phyloP scores from a whole-genome alignment of 1,140 invertebrate species.

The Ceratoteleas bidentatus region DNA sequence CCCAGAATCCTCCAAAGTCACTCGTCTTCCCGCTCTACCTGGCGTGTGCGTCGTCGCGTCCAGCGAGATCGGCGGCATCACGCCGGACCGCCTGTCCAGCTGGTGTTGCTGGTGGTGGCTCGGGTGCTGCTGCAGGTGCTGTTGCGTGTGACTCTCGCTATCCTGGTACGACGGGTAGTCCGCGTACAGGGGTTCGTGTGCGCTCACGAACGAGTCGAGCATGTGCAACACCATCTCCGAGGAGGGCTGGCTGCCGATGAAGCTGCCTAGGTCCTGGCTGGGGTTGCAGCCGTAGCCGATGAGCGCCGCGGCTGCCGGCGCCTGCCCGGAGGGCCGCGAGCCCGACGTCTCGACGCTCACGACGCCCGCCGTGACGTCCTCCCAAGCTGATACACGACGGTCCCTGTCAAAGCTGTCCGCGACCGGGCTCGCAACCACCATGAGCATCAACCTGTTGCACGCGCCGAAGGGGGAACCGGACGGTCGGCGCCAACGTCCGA shows the following conservation, averaged over 20 bases:
- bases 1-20: no score
- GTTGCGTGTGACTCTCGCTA: constrained; percentile 71
- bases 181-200: constrained; percentile 79
- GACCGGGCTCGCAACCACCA: constrained; percentile 50
- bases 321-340: constrained; percentile 75
- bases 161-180: constrained; percentile 80
- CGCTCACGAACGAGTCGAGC: constrained; percentile 78
- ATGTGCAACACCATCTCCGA: constrained; percentile 80
- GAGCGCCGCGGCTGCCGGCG: constrained; percentile 72
- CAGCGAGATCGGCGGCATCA: constrained; percentile 75
- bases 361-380: constrained; percentile 80
- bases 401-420: constrained; percentile 45
- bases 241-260: constrained; percentile 59
- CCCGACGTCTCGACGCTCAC: constrained; percentile 80
- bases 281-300: constrained; percentile 62
- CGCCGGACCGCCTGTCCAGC: constrained; percentile 47
- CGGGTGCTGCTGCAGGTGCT: constrained; percentile 69
- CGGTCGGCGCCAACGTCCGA: neutral
- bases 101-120: constrained; percentile 57
- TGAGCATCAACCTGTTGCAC: constrained; percentile 42
- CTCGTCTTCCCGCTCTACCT: constrained; percentile 69
- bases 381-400: constrained; percentile 30
- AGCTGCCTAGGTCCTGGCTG: constrained; percentile 57
- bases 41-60: constrained; percentile 79
- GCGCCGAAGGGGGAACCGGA: constrained; percentile 6